These are phyloP conservation scores for Noctua pronuba DNA, from an alignment of 2,888 invertebrate species.

Conservation along the genomic window DNA sequence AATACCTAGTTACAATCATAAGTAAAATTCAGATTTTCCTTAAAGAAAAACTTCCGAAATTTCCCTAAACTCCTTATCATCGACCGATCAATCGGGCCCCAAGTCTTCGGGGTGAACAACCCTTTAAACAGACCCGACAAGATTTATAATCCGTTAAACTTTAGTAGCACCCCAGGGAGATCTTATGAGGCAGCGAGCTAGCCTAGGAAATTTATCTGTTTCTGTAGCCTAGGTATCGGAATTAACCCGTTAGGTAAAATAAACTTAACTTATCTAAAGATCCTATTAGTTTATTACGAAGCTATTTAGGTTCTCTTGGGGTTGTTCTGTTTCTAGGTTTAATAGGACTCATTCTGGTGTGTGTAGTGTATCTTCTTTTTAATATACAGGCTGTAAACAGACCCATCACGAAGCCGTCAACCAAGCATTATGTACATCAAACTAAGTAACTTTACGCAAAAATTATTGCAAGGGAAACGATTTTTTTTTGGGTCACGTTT, in stretches of 20 bases:
- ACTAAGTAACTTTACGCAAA: no score
- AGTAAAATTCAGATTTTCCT: background rate
- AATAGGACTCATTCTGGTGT: background rate
- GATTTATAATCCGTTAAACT: slow-evolving; percentile 75
- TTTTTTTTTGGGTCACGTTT: no score
- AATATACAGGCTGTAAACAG: no score
- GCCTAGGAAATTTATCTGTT: slow-evolving; percentile 60
- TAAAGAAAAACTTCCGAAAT: background rate
- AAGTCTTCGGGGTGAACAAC: slow-evolving; percentile 63
- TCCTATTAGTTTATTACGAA: slow-evolving; percentile 46
- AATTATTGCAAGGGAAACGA: no score
- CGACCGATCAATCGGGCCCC: slow-evolving; percentile 46
- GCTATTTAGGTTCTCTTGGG: slow-evolving; percentile 29
- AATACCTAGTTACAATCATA: background rate
- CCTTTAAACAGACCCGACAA: slow-evolving; percentile 63
- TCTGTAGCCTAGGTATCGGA: slow-evolving; percentile 44
- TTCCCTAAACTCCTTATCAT: background rate
- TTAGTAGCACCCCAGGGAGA: slow-evolving; percentile 70
- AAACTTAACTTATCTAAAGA: slow-evolving; percentile 42
- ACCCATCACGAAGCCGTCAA: no score
- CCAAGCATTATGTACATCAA: no score
- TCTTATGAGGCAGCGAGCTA: slow-evolving; percentile 68
- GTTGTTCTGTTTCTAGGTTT: slow-evolving; percentile 15
- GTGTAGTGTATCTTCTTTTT: no score
- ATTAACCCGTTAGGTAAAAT: slow-evolving; percentile 56